Conservation (phyloP, 2,888 invertebrate genomes). For the Toxonevra muliebris region DNA sequence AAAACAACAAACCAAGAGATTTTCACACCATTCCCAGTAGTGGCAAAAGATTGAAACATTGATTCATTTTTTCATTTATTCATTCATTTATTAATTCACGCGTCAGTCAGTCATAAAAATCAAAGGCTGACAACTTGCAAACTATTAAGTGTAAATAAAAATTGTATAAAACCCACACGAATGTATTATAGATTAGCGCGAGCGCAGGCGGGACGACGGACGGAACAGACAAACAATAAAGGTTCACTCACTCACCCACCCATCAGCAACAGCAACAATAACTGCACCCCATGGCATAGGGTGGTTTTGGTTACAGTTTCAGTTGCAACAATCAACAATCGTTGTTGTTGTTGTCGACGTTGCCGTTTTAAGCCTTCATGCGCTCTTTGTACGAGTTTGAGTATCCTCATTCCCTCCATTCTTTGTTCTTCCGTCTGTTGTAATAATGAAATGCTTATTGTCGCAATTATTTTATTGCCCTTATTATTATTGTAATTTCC, state of each 20-base stretch:
- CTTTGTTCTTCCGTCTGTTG: slow-evolving; percentile 9
- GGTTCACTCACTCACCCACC: slow-evolving; percentile 32
- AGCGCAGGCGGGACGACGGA: slow-evolving; percentile 28
- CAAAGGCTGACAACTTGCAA: slow-evolving; percentile 50
- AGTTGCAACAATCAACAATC: slow-evolving; percentile 11
- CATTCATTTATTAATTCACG: too few relatives aligned
- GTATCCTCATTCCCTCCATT: slow-evolving; percentile 2
- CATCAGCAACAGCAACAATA: slow-evolving; percentile 11
- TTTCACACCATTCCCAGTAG: background rate
- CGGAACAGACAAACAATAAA: slow-evolving; percentile 22
- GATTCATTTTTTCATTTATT: too few relatives aligned
- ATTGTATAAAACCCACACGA: background rate
- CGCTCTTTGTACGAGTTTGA: background rate
- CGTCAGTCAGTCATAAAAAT: slow-evolving; percentile 41
- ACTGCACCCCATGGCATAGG: background rate
- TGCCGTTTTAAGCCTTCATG: slow-evolving; percentile 2
- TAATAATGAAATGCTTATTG: slow-evolving; percentile 66
- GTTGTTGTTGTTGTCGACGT: slow-evolving; percentile 31
- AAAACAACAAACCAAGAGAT: slow-evolving; percentile 16
- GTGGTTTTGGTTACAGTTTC: slow-evolving; percentile 22
- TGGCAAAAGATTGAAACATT: too few relatives aligned
- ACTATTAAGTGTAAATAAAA: slow-evolving; percentile 57
- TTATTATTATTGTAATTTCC: slow-evolving; percentile 51
- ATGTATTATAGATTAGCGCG: background rate
- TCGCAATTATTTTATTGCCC: slow-evolving; percentile 66